Percentiles rank a stretch among this genome's conserved stretches.
phyloP scores from a whole-genome alignment of 2,113 vertebrate genomes.

The Lipophrys pholis region DNA sequence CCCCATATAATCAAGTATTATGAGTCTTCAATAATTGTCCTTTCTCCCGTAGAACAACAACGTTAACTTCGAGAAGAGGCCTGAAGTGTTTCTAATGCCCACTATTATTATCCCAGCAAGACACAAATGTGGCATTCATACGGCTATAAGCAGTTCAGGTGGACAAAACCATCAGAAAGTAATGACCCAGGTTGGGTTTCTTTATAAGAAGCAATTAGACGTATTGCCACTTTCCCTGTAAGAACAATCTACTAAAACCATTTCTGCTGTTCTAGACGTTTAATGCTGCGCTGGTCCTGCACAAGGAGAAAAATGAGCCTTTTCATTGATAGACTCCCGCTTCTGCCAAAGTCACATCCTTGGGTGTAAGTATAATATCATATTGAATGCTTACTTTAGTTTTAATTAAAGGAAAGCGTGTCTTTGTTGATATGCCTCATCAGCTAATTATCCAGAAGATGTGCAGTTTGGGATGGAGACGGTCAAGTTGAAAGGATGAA shows the following conservation, averaged over 20 bases:
- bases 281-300: slow-evolving; percentile 81
- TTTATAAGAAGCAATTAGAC: neutral
- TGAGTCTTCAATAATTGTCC: neutral
- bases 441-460: slow-evolving; percentile 85
- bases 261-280: slow-evolving; percentile 80
- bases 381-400: neutral
- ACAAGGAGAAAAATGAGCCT: slow-evolving; percentile 87
- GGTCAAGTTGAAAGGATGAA: slow-evolving; percentile 80
- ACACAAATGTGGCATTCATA: slow-evolving; percentile 87
- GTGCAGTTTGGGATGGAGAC: slow-evolving; percentile 74
- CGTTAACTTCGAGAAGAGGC: slow-evolving; percentile 81
- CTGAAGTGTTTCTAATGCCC: slow-evolving; percentile 86
- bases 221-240: neutral
- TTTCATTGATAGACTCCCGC: slow-evolving; percentile 82
- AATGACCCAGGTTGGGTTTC: slow-evolving; percentile 83
- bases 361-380: slow-evolving; percentile 82
- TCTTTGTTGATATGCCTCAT: neutral
- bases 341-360: slow-evolving; percentile 80
- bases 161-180: slow-evolving; percentile 81
- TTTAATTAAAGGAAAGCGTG: too few relatives aligned
- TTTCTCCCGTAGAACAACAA: slow-evolving; percentile 79
- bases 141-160: slow-evolving; percentile 84
- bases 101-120: slow-evolving; percentile 84
- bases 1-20: neutral
- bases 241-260: neutral